These are phyloP conservation scores for Agrotis puta DNA, from an alignment of 2,888 invertebrate species.

Conservation along the genomic window DNA sequence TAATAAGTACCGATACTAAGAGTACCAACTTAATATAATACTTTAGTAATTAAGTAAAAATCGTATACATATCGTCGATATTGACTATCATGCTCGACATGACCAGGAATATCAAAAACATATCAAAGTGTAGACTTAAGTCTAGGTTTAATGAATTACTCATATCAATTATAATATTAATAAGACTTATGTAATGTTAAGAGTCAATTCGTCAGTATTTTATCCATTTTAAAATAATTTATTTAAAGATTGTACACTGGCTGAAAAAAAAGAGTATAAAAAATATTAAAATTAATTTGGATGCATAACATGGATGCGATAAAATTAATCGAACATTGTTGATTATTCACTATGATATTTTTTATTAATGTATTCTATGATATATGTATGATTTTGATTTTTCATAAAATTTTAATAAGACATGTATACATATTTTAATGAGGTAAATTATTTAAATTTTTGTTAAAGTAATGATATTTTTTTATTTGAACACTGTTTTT, in stretches of 20 bases:
- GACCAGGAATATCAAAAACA: constrained; percentile 90
- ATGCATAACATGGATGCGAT: not conserved
- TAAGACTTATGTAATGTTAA: constrained; percentile 23
- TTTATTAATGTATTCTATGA: no score
- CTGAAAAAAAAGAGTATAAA: not conserved
- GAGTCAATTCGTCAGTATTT: constrained; percentile 54
- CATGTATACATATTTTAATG: no score
- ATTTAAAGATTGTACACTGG: not conserved
- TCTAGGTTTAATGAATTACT: constrained; percentile 26
- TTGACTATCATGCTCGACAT: constrained; percentile 80
- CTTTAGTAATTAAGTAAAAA: constrained; percentile 60
- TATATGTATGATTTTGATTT: no score
- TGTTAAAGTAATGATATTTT: no score
- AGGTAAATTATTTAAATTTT: not conserved
- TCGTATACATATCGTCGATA: constrained; percentile 83
- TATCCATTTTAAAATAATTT: constrained; percentile 6
- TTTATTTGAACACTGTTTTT: not conserved
- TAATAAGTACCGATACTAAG: no score
- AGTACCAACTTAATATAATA: constrained; percentile 5
- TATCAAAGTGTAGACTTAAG: constrained; percentile 80
- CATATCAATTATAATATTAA: constrained; percentile 43
- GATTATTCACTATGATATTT: no score
- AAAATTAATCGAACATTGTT: not conserved
- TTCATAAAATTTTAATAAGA: no score
- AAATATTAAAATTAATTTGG: no score